These are phyloP conservation scores for Cyanoramphus novaezelandiae DNA, from an alignment of 2,113 vertebrate species.

Conservation along the genomic window DNA sequence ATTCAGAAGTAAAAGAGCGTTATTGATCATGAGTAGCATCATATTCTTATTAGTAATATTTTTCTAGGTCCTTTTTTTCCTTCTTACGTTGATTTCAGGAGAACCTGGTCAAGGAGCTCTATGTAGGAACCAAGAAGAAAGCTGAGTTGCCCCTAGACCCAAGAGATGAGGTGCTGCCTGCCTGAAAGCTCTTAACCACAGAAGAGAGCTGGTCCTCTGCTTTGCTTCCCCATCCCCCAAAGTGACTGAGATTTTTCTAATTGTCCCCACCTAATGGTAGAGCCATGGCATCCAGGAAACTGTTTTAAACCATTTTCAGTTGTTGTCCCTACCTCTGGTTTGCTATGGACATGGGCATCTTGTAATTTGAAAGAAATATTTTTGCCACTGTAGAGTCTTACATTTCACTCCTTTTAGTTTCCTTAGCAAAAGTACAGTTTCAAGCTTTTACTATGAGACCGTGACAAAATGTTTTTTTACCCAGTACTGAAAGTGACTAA, in stretches of 20 bases:
- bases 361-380: neutral
- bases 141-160: neutral
- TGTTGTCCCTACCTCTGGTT: neutral
- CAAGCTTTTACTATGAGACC: constrained; percentile 60
- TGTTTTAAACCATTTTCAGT: neutral
- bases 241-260: neutral
- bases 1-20: neutral
- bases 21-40: neutral
- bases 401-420: constrained; percentile 42
- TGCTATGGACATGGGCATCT: neutral
- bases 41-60: neutral
- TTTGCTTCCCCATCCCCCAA: neutral
- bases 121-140: neutral
- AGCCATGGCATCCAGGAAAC: neutral
- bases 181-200: neutral
- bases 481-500: constrained; percentile 72
- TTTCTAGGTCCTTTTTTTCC: neutral
- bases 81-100: neutral
- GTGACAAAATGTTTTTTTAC: constrained; percentile 77
- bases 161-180: neutral
- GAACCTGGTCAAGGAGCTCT: neutral
- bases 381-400: neutral
- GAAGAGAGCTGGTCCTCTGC: neutral
- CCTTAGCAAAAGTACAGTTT: constrained; percentile 68
- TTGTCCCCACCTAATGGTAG: neutral